phyloP scores from a whole-genome alignment of 1,140 invertebrate species.

The Drosophila leontia region DNA sequence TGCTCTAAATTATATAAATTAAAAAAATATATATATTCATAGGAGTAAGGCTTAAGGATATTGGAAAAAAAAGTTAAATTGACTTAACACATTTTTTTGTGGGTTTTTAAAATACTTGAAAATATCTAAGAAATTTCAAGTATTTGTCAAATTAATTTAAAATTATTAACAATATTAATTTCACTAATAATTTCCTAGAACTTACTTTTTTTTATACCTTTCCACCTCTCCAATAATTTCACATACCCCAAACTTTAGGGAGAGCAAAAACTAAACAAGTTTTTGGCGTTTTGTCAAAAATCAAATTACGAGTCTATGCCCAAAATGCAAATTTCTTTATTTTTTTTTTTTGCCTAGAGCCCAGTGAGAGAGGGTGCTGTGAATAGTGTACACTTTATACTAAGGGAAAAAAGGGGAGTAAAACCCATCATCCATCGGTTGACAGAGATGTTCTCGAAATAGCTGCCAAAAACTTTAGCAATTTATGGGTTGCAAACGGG shows the following conservation, averaged over 20 bases:
- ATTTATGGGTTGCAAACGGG: conserved; percentile 54
- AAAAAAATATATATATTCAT: background rate
- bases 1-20: conserved; percentile 2
- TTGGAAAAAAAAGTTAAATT: background rate
- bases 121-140: background rate
- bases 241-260: conserved; percentile 15
- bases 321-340: conserved; percentile 44
- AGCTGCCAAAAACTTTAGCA: conserved; percentile 58
- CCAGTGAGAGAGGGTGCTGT: background rate
- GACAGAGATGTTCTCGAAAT: conserved; percentile 39
- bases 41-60: background rate
- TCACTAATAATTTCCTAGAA: background rate
- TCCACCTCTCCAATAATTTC: background rate
- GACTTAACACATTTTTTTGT: too few relatives aligned
- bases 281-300: conserved; percentile 58
- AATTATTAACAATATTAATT: background rate
- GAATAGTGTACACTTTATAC: background rate
- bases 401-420: background rate
- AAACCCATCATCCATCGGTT: conserved; percentile 8
- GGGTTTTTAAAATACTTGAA: background rate
- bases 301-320: conserved; percentile 57
- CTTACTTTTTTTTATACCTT: background rate
- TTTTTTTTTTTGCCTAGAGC: conserved; percentile 27
- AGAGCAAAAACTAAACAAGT: conserved; percentile 50
- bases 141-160: too few relatives aligned